Base-by-base conservation (phyloP, 2,113 vertebrate species). In the Sinocyclocheilus maitianheensis region DNA sequence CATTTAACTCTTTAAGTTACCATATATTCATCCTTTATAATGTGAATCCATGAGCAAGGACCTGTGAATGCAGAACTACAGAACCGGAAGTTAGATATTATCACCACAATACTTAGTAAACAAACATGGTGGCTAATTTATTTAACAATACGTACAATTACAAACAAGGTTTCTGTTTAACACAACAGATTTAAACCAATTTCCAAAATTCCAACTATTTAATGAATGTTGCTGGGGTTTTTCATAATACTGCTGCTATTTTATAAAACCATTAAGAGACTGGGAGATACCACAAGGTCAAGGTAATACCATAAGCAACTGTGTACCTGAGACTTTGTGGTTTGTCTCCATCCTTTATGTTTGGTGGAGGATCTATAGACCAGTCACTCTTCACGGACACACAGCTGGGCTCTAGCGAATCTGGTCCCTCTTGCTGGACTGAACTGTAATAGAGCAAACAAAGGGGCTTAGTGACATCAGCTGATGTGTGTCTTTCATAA, bases 211-310 rank as follows among this genome's bases (percentile, higher is more conserved):
- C 16, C 55, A 7, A 20, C 5, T 58, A 20, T 58, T 58, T 58
- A 20, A 58, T 58, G 5, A 58, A 20, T 58, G 18, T 22, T 60
- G 43, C 1, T 10, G 7, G 58, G 9, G 58, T 58, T 7, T 60
- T 22, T 60, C 8, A 26, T 65, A 30, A 1, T 65, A 30, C 63
- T 65, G 3, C n/a, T 63, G 62, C n/a, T 24, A 65, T 65, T 63
- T 65, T 65, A 65, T 65, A 65, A 63, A 63, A 24, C 62, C 62
- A 63, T n/a, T 24, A n/a, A 24, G 62, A 63, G n/a, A 63, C 60
- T 24, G 11, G 60, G 22, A 63, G 60, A 63, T 10, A 63, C 62
- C n/a, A n/a, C 1, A 24, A 24, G 62, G 62, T 63, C 22, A 24
- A 1, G 12, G 48, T 58, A 58, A 58, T 1, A 63, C 1, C 62